phyloP scores from a whole-genome alignment of 1,140 invertebrate species.

The Orchestia grillus region DNA sequence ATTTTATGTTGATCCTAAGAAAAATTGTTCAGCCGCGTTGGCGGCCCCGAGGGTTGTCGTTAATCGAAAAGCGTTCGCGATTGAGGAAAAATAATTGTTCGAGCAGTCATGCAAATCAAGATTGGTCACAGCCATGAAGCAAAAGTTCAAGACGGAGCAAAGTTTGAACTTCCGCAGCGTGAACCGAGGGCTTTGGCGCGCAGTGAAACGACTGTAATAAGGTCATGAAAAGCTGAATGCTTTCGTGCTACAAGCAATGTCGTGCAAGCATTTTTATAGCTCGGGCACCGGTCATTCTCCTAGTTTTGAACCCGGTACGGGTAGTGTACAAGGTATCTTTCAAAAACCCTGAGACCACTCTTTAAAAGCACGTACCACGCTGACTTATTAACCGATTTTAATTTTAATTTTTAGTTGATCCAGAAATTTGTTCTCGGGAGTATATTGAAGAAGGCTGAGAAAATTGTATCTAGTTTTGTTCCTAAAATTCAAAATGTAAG shows the following conservation, averaged over 20 bases:
- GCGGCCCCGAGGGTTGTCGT: not conserved
- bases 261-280: too few species aligned
- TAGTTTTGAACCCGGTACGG: too few species aligned
- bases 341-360: too few species aligned
- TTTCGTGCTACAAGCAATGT: not conserved
- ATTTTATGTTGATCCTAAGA: not conserved
- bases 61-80: not conserved
- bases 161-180: not conserved
- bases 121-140: slow-evolving; percentile 37
- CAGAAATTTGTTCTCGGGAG: too few species aligned
- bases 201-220: not conserved
- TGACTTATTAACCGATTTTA: too few species aligned
- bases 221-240: not conserved
- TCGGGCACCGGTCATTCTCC: too few species aligned
- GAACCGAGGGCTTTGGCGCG: not conserved
- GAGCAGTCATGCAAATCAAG: slow-evolving; percentile 37
- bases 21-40: not conserved
- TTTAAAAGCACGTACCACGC: too few species aligned
- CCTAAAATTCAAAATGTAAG: too few species aligned
- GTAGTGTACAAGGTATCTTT: too few species aligned
- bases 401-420: too few species aligned
- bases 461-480: too few species aligned
- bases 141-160: not conserved
- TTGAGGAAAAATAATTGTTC: not conserved
- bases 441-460: too few species aligned